Evolutionary conservation across 2,888 invertebrate genomes (phyloP).

Genomic region (Linyphia triangularis): DNA sequence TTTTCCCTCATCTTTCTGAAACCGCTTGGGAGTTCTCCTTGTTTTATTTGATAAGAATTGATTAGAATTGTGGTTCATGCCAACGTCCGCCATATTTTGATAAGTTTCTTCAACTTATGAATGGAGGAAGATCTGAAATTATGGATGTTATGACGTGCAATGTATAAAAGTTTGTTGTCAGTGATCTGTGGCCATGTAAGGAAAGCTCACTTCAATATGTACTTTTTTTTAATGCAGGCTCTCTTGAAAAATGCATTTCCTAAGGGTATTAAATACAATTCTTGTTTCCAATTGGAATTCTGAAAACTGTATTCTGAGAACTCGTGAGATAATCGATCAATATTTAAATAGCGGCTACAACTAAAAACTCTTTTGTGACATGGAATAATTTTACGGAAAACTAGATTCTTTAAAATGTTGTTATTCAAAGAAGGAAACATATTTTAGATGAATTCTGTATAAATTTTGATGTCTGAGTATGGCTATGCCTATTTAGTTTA

Average conservation of each 20-base stretch:
- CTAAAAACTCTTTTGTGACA: not conserved
- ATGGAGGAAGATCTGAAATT: constrained; percentile 30
- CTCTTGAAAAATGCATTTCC: constrained; percentile 47
- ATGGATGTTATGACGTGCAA: constrained; percentile 52
- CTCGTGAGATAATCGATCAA: constrained; percentile 37
- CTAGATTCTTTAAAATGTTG: not conserved
- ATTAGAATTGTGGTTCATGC: constrained; percentile 59
- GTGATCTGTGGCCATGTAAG: constrained; percentile 20
- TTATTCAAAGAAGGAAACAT: not conserved
- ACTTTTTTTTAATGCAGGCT: too few relatives aligned
- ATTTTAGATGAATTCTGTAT: not conserved
- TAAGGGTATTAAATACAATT: constrained; percentile 47
- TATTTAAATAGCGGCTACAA: constrained; percentile 18
- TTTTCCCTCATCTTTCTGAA: constrained; percentile 26
- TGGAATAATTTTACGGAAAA: not conserved
- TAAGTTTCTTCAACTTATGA: constrained; percentile 58
- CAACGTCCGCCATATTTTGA: constrained; percentile 49
- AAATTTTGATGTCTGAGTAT: not conserved
- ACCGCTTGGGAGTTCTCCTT: constrained; percentile 39
- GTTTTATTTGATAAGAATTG: constrained; percentile 72
- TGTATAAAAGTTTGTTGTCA: constrained; percentile 60
- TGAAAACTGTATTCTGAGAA: constrained; percentile 23
- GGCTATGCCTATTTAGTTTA: too few relatives aligned
- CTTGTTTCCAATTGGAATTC: constrained; percentile 41
- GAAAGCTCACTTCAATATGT: constrained; percentile 19